phyloP scores from a whole-genome alignment of 2,888 invertebrate species.

The Scaptodrosophila latifasciaeformis region DNA sequence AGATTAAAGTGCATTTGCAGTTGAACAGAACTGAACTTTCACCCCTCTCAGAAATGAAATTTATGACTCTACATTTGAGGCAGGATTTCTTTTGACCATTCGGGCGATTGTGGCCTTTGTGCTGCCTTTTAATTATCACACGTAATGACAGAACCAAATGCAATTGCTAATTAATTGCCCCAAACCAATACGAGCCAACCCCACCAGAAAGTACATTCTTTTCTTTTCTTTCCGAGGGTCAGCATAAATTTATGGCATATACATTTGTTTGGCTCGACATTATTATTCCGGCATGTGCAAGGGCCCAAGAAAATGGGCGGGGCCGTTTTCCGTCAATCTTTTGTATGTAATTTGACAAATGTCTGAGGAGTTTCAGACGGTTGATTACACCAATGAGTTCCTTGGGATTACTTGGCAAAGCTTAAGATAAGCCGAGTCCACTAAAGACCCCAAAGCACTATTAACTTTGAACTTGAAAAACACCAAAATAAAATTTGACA shows the following conservation, averaged over 20 bases:
- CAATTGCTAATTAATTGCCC: constrained; percentile 71
- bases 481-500: background rate
- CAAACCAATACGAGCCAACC: constrained; percentile 11
- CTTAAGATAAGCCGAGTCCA: too few relatives aligned
- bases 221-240: background rate
- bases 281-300: constrained; percentile 66
- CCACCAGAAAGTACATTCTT: too few relatives aligned
- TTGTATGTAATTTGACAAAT: constrained; percentile 39
- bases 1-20: constrained; percentile 70
- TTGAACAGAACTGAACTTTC: constrained; percentile 28
- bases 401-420: too few relatives aligned
- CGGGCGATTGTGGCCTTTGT: constrained; percentile 17
- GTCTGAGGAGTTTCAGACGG: constrained; percentile 11
- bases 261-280: constrained; percentile 56
- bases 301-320: background rate
- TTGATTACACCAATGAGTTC: too few relatives aligned
- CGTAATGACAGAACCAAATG: constrained; percentile 65
- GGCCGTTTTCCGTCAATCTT: background rate
- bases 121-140: constrained; percentile 66
- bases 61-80: constrained; percentile 72
- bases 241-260: constrained; percentile 48
- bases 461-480: too few relatives aligned
- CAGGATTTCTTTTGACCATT: constrained; percentile 41
- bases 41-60: constrained; percentile 44
- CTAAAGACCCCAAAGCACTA: constrained; percentile 5